Percentiles rank a stretch among this genome's conserved stretches.
Evolutionary conservation across 2,888 invertebrate genomes (phyloP).

Genomic region (Tetragonula carbonaria): DNA sequence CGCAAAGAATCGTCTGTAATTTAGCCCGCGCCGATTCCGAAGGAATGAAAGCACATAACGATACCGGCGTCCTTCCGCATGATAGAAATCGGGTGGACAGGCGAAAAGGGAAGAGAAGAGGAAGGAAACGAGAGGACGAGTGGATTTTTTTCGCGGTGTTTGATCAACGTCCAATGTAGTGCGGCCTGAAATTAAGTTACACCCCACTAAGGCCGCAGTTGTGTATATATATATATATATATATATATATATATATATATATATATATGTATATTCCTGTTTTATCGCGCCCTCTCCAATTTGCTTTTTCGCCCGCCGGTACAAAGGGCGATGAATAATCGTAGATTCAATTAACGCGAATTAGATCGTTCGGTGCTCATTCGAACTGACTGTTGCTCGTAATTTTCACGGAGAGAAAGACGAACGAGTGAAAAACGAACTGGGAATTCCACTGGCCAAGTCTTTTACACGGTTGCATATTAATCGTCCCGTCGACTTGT

Average conservation of each 20-base stretch:
- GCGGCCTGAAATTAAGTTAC: constrained; percentile 32
- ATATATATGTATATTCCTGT: constrained; percentile 8
- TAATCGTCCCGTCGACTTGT: background rate
- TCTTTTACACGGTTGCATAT: background rate
- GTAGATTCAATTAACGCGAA: constrained; percentile 45
- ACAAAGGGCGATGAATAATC: constrained; percentile 18
- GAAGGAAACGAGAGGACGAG: background rate
- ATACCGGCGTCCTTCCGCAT: constrained; percentile 9
- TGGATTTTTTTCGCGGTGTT: constrained; percentile 38
- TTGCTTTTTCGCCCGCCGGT: constrained; percentile 6
- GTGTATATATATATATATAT: background rate
- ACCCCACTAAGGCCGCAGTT: background rate
- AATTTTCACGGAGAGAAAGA: background rate
- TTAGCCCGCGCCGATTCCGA: constrained; percentile 23
- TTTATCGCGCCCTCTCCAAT: constrained; percentile 34
- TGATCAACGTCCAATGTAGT: constrained; percentile 41
- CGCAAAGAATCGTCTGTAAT: constrained; percentile 38
- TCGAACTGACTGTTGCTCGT: background rate
- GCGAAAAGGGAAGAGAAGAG: too few species aligned
- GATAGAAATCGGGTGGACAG: too few species aligned
- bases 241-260: background rate
- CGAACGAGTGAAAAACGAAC: background rate
- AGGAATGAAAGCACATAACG: constrained; percentile 33
- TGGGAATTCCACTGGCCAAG: background rate
- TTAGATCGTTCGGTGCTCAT: constrained; percentile 34